Evolutionary conservation across 1,140 invertebrate genomes (phyloP), one percentile per base, ranked within the genome.

Genomic region (Melipona quadrifasciata): DNA sequence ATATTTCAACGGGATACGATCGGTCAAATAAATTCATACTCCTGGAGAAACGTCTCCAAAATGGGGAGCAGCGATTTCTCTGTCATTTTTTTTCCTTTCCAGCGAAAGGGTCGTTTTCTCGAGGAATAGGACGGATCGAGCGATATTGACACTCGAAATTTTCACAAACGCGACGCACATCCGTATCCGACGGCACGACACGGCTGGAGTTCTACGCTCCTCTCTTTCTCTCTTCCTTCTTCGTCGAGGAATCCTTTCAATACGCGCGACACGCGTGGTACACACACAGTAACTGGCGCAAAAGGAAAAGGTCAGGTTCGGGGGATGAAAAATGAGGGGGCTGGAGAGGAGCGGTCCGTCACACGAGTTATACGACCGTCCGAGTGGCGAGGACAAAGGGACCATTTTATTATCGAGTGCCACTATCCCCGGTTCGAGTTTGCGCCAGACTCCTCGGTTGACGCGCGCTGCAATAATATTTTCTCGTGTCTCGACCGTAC

Each of bases 361-460:
- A 85, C 61, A 83, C 53, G 74, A 88, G 87, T 86, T 83, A 82
- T 76, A 76, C 67, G 80, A 8, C 34, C 65, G 78, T 76, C 51
- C 73, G 74, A 82, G 79, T 61, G 71, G 58, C 71, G 76, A 86
- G 85, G 87, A 92, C 88, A 90, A 89, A 90, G 85, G 78, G 90
- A 86, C 84, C 87, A 90, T 93, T 93, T 93, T 92, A 92, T 92
- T 92, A 91, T 89, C 84, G 87, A 92, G 88, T 82, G 85, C 72
- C 80, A 84, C 67, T 76, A 87, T 76, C 83, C 81, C 53, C 55
- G 82, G 17, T 17, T 10, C 47, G 12, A 34, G 39, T 64, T 83
- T 75, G 61, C 67, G 74, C 76, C 72, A 82, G 68, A 61, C 71
- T 85, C 58, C 75, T 72, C 61, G 51, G 51, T 58, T 83, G 34